Evolutionary conservation across 2,888 invertebrate species (phyloP).

Genomic region (Smittia aterrima): DNA sequence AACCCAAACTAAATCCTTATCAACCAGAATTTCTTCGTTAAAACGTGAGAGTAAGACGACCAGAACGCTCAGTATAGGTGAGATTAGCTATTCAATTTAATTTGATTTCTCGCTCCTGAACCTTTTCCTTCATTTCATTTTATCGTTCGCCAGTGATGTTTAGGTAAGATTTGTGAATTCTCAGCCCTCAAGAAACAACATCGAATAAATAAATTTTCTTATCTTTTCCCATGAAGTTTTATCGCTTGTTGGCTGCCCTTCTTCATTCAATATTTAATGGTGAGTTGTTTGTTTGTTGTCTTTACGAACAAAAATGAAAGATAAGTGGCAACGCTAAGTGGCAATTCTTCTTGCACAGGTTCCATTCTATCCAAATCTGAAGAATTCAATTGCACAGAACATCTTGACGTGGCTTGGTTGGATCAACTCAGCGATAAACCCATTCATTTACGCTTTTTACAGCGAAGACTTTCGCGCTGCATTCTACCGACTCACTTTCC

Average conservation of each 20-base stretch:
- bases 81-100: conserved; percentile 53
- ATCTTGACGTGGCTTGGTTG: conserved; percentile 83
- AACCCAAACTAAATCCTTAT: conserved; percentile 47
- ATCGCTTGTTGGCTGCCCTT: conserved; percentile 77
- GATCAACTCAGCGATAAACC: conserved; percentile 88
- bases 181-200: neutral
- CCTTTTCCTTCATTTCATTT: no score
- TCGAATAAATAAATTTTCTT: neutral
- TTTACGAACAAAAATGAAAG: neutral
- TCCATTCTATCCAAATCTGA: conserved; percentile 21
- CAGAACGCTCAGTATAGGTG: conserved; percentile 71
- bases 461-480: conserved; percentile 83
- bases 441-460: conserved; percentile 88
- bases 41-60: conserved; percentile 83
- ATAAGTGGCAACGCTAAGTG: neutral
- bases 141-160: neutral
- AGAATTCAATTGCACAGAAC: neutral
- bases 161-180: neutral
- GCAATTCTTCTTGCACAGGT: neutral
- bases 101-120: no score
- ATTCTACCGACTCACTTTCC: conserved; percentile 74
- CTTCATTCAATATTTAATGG: conserved; percentile 76
- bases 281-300: conserved; percentile 62
- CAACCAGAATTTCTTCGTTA: conserved; percentile 63
- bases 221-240: neutral